phyloP scores from a whole-genome alignment of 2,888 invertebrate genomes.

The Unio pictorum region DNA sequence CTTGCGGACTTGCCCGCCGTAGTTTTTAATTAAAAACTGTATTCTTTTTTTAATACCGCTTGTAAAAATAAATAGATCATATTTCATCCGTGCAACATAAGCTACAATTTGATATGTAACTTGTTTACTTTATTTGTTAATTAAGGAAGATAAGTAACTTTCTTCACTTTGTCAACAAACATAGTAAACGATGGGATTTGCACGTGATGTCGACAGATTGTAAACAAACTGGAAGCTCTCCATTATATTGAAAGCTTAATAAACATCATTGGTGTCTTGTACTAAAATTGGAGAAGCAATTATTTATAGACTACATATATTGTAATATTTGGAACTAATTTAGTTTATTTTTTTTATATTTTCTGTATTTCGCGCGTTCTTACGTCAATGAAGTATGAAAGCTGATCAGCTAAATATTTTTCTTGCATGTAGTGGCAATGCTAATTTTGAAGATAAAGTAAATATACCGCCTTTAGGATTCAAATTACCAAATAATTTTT shows the following conservation, averaged over 20 bases:
- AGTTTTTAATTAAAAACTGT: slow-evolving; percentile 10
- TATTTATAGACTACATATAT: no score
- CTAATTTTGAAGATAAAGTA: background rate
- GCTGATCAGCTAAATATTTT: no score
- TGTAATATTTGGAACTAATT: no score
- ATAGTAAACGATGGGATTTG: background rate
- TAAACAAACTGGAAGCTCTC: slow-evolving; percentile 3
- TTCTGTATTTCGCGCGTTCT: no score
- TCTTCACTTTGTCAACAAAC: slow-evolving; percentile 1
- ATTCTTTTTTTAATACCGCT: slow-evolving; percentile 31
- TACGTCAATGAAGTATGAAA: no score
- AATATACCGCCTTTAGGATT: background rate
- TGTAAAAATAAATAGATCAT: slow-evolving; percentile 1
- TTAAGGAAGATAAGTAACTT: slow-evolving; percentile 2
- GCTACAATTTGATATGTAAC: slow-evolving; percentile 32
- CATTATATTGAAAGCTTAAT: background rate
- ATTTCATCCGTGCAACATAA: slow-evolving; percentile 1
- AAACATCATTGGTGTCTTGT: background rate
- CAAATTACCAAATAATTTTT: slow-evolving; percentile 1
- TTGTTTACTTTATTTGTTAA: slow-evolving; percentile 5
- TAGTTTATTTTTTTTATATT: no score
- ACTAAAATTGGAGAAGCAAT: no score
- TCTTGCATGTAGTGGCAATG: no score
- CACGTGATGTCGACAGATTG: slow-evolving; percentile 5
- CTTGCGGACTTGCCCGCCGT: no score